These are phyloP conservation scores for Crotalus viridis DNA, from an alignment of 2,113 vertebrate genomes.

Conservation along the genomic window DNA sequence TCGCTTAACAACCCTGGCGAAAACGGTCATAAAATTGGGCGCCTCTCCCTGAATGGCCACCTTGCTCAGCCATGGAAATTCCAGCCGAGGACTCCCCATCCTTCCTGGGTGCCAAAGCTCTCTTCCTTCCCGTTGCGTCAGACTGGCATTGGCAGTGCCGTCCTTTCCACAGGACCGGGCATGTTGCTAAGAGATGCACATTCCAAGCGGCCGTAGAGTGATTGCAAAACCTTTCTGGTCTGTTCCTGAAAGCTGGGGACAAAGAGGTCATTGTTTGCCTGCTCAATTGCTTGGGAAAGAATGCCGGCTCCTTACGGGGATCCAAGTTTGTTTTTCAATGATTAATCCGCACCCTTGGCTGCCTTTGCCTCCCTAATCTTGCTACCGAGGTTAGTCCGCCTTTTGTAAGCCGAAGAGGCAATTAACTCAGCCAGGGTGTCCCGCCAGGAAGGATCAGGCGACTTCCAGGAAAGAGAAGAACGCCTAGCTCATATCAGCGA, in stretches of 20 bases:
- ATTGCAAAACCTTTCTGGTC: constrained; percentile 12
- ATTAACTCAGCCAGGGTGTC: not conserved
- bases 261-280: constrained; percentile 53
- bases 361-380: not conserved
- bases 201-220: constrained; percentile 8
- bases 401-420: not conserved
- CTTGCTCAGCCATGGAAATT: not conserved
- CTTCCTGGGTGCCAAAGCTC: not conserved
- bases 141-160: fast-evolving
- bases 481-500: not conserved
- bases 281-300: constrained; percentile 5
- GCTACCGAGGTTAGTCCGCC: not conserved
- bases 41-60: not conserved
- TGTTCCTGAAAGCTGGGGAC: constrained; percentile 31
- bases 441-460: not conserved
- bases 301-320: not conserved
- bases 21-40: not conserved
- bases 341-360: not conserved
- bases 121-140: not conserved
- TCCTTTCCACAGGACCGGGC: fast-evolving
- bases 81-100: not conserved
- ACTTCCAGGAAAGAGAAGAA: not conserved
- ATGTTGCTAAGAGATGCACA: not conserved
- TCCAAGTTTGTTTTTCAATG: not conserved
- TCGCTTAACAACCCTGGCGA: not conserved